A percentile compares a stretch with the other conserved stretches of the same genome.
These are phyloP conservation scores for Apodemia mormo DNA, from an alignment of 2,888 invertebrate genomes.

Conservation along the genomic window DNA sequence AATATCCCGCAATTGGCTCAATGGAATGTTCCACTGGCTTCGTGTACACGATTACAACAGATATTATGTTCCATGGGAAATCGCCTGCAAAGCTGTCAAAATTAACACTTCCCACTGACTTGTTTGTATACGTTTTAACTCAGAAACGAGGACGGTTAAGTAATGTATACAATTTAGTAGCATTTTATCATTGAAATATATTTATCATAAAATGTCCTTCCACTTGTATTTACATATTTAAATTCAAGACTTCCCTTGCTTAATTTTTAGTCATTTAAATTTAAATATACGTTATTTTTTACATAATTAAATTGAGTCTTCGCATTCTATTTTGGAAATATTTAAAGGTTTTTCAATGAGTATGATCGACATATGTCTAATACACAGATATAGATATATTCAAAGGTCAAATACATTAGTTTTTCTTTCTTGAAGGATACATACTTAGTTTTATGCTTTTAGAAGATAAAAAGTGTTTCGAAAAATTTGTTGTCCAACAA, in stretches of 20 bases:
- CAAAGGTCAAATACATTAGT: too few species aligned
- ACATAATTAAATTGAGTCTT: too few species aligned
- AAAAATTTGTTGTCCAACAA: too few species aligned
- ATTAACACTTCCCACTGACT: slow-evolving; percentile 31
- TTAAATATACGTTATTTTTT: slow-evolving; percentile 11
- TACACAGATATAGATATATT: too few species aligned
- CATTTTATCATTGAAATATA: slow-evolving; percentile 5
- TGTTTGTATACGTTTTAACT: neutral
- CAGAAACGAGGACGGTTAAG: slow-evolving; percentile 11
- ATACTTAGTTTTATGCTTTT: too few species aligned
- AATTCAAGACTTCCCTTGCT: neutral
- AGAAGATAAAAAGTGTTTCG: too few species aligned
- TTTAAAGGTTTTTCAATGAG: too few species aligned
- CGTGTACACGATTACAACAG: neutral
- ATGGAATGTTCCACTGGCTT: slow-evolving; percentile 15
- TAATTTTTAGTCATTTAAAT: neutral
- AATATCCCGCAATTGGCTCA: neutral
- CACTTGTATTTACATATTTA: neutral
- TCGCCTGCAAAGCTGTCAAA: slow-evolving; percentile 27
- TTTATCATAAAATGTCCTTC: slow-evolving; percentile 9
- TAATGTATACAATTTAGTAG: neutral
- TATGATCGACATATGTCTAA: too few species aligned
- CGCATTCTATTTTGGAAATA: too few species aligned
- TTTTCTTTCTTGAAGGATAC: too few species aligned
- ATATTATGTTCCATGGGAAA: slow-evolving; percentile 13